Evolutionary conservation across 2,113 vertebrate species (phyloP).

Genomic region (Ptilorrhoa leucosticta): DNA sequence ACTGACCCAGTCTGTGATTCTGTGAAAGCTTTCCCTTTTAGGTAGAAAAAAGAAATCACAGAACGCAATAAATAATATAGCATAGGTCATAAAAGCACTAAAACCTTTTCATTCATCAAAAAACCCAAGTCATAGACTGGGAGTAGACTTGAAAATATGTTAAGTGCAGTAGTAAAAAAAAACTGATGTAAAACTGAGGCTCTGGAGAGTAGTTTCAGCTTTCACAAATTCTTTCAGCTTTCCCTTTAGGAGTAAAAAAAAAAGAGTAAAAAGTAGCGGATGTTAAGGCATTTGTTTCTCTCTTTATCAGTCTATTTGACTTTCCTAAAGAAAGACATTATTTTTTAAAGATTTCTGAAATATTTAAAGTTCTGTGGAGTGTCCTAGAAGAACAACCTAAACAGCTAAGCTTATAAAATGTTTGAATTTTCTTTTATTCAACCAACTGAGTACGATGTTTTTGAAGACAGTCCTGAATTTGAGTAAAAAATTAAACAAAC

Average conservation of each 20-base stretch:
- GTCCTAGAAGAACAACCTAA: neutral
- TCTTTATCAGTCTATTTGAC: neutral
- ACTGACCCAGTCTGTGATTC: neutral
- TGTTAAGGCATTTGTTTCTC: neutral
- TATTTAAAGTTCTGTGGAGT: neutral
- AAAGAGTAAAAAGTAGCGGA: too few relatives aligned
- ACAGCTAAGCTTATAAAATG: neutral
- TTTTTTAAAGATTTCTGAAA: neutral
- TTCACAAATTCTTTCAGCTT: neutral
- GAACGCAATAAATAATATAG: slow-evolving; percentile 3
- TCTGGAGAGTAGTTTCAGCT: slow-evolving; percentile 16
- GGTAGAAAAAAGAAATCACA: neutral
- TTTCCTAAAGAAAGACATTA: neutral
- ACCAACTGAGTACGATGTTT: neutral
- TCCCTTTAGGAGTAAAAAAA: neutral
- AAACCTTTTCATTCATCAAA: neutral
- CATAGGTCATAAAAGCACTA: neutral
- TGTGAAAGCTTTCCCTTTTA: neutral
- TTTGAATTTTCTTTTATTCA: neutral
- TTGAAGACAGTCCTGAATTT: neutral
- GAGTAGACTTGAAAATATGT: neutral
- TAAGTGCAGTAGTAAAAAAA: slow-evolving; percentile 6
- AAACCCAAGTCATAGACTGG: neutral
- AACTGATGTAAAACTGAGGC: neutral
- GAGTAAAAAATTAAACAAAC: neutral